These are phyloP conservation scores for Pseudococcus longispinus DNA, from an alignment of 2,888 invertebrate species.

Conservation along the genomic window DNA sequence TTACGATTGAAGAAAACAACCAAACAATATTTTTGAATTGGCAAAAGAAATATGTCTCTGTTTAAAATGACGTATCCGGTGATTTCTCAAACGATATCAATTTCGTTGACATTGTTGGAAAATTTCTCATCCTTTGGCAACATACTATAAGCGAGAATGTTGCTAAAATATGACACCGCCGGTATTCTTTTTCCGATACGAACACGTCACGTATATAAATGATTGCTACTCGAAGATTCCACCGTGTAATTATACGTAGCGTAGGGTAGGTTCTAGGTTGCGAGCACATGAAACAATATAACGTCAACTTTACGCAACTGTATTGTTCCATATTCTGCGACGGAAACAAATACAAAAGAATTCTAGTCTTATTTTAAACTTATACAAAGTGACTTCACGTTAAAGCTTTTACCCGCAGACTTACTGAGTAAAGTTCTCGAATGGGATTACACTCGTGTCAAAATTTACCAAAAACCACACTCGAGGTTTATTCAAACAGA, in stretches of 20 bases:
- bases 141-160: background rate
- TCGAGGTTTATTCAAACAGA: background rate
- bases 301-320: conserved; percentile 3
- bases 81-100: conserved; percentile 22
- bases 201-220: conserved; percentile 1
- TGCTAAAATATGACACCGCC: background rate
- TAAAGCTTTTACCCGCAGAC: background rate
- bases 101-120: background rate
- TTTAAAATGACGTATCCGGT: conserved; percentile 10
- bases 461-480: conserved; percentile 16
- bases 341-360: conserved; percentile 12
- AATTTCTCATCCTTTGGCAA: background rate
- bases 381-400: background rate
- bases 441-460: conserved; percentile 5
- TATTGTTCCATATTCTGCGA: background rate
- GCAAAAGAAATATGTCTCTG: conserved; percentile 10
- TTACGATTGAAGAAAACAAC: background rate
- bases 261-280: too few relatives aligned
- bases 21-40: background rate
- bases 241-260: background rate
- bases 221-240: background rate
- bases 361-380: conserved; percentile 2
- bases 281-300: background rate
- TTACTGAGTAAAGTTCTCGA: background rate
- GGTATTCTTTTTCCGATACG: background rate